These are phyloP conservation scores for Drosophila pectinifera DNA, from an alignment of 1,140 invertebrate genomes.

Conservation along the genomic window DNA sequence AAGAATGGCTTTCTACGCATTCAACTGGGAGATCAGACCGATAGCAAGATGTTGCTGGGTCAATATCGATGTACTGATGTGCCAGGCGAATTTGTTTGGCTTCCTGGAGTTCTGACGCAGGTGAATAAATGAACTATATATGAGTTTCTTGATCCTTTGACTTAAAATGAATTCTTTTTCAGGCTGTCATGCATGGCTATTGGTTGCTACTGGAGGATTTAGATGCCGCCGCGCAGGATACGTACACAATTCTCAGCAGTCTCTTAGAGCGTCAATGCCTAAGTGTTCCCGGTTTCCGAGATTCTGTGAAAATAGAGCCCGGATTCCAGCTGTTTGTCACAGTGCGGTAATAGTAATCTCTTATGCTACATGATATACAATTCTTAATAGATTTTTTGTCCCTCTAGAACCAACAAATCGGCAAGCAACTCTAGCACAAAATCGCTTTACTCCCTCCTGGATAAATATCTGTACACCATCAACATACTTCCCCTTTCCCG, in stretches of 20 bases:
- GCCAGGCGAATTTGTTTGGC: conserved; percentile 98
- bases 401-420: conserved; percentile 85
- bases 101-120: conserved; percentile 95
- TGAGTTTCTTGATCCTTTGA: not conserved
- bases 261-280: conserved; percentile 94
- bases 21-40: conserved; percentile 99
- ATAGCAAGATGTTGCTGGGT: conserved; percentile 97
- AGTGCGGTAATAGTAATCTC: conserved; percentile 87
- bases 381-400: not conserved
- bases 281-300: conserved; percentile 94
- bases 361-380: not conserved
- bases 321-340: conserved; percentile 97
- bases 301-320: conserved; percentile 90
- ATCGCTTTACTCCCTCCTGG: conserved; percentile 88
- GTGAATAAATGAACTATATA: conserved; percentile 79
- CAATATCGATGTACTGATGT: conserved; percentile 98
- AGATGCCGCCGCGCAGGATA: conserved; percentile 96
- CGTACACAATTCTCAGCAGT: conserved; percentile 93
- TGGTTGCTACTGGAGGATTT: conserved; percentile 99
- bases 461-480: conserved; percentile 93
- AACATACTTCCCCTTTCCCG: conserved; percentile 92
- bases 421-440: conserved; percentile 86
- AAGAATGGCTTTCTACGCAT: conserved; percentile 86
- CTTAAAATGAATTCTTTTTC: conserved; percentile 17
- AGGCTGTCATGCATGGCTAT: conserved; percentile 94